Base-by-base conservation (phyloP, 1,140 invertebrate genomes). In the Lasioglossum baleicum region DNA sequence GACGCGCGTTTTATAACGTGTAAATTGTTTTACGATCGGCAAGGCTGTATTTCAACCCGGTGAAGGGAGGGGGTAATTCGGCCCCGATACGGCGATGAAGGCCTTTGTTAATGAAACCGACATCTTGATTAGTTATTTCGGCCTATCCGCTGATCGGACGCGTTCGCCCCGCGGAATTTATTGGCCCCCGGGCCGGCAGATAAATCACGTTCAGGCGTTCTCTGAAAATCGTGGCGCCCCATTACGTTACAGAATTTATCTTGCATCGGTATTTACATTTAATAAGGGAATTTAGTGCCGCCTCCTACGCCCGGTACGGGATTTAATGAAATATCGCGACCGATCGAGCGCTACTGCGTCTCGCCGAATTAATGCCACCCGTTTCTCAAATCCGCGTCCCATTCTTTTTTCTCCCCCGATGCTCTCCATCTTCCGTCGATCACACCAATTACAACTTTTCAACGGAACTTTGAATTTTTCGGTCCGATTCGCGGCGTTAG, bases 121-220 rank as follows among this genome's bases (percentile, higher is more conserved):
- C 84, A 82, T 84, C 84, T 80, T 79, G 83, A 85, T 85, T 85
- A 85, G 81, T 85, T 83, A 85, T 85, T 85, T 85, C 70, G 35
- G 58, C 58, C 73, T 53, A 35, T 70, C 44, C 83, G 72, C 78
- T 68, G 79, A 82, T 82, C 70, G 48, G n/a, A 31, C 74, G 78
- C 73, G 84, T 51, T 70, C 67, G 56, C 53, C 51, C 65, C 58
- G 48, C n/a, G 60, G 61, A 70, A 85, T 85, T 85, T 85, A 85
- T 85, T 61, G 83, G 58, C 31, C 31, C 63, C 11, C 31, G 35
- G 35, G 6, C n/a, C 20, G 65, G 72, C 26, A 48, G 69, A 85
- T 85, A 85, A 85, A 85, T 85, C 81, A 84, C 74, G 84, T 72
- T 82, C 66, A 42, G 70, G 22, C 31, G 61, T 58, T 35, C 58